Percentiles rank a stretch among this genome's conserved stretches.
Evolutionary conservation across 2,797 vertebrate species (phyloP).

Genomic region (Anas georgica): DNA sequence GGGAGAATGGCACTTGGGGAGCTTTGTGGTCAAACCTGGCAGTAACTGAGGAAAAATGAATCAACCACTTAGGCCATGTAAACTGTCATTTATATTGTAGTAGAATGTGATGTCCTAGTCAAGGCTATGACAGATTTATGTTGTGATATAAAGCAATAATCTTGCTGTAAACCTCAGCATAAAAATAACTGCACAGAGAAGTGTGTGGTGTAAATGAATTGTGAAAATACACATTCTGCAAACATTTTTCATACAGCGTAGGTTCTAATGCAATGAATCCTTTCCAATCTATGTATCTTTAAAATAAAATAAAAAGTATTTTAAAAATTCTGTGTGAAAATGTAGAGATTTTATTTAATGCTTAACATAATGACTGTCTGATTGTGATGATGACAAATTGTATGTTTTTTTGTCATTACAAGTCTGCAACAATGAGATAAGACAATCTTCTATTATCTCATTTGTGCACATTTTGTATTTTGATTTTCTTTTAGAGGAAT

Average conservation of each 20-base stretch:
- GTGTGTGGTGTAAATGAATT: accelerated
- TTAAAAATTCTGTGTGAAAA: not conserved
- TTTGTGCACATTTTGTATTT: not conserved
- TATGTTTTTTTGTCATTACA: not conserved
- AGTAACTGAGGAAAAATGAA: not conserved
- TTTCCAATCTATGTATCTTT: not conserved
- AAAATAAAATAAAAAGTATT: not conserved
- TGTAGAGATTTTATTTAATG: not conserved
- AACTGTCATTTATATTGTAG: not conserved
- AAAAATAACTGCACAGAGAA: not conserved
- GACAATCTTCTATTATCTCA: not conserved
- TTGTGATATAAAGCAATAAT: not conserved
- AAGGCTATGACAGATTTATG: not conserved
- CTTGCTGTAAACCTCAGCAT: not conserved
- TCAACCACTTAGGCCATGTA: accelerated
- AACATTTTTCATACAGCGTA: not conserved
- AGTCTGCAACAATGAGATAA: conserved; percentile 28
- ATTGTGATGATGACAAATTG: not conserved
- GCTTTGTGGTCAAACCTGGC: not conserved
- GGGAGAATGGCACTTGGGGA: not conserved
- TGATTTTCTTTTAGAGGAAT: not conserved
- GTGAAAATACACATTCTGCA: not conserved
- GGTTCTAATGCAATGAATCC: not conserved
- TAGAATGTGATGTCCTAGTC: not conserved
- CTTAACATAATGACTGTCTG: not conserved